Evolutionary conservation across 2,888 invertebrate species (phyloP), one percentile per base, ranked within the genome.

Genomic region (Coleophora flavipennella): DNA sequence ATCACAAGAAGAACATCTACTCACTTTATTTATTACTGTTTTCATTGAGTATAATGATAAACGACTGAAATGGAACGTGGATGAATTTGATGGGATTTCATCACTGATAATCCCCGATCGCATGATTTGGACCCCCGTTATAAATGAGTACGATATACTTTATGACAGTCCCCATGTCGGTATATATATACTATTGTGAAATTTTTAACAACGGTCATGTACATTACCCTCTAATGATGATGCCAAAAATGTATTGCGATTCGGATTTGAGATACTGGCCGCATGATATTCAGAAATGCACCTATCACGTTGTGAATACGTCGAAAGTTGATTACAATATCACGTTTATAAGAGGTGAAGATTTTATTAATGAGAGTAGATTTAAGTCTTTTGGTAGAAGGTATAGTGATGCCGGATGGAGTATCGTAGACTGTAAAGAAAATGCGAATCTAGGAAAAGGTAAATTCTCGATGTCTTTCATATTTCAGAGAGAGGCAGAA

Each of bases 371-470:
- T n/a, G n/a, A n/a, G n/a, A n/a, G n/a, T n/a, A n/a, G n/a, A n/a
- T n/a, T n/a, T n/a, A n/a, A n/a, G n/a, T n/a, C n/a, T n/a, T n/a
- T n/a, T n/a, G n/a, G n/a, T n/a, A n/a, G n/a, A n/a, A n/a, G n/a
- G n/a, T n/a, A n/a, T n/a, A n/a, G n/a, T 37, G 66, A 63, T 0
- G 36, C 57, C 0, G 62, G 59, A n/a, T 75, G 70, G 68, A 52
- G 54, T 2, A 61, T 75, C 27, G 49, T 63, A 4, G 57, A 62
- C 36, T 64, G 53, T 36, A 39, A 48, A 3, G 50, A 57, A 29
- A 41, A 42, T 0, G 41, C 49, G 12, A 37, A 53, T 33, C n/a
- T 43, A 2, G 46, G 49, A 7, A 42, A 51, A 0, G 42, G 40
- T 1, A 54, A 57, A 13, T 35, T 74, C 4, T 49, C 43, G 10